phyloP scores from a whole-genome alignment of 2,888 invertebrate genomes.

The Magallana nippona region DNA sequence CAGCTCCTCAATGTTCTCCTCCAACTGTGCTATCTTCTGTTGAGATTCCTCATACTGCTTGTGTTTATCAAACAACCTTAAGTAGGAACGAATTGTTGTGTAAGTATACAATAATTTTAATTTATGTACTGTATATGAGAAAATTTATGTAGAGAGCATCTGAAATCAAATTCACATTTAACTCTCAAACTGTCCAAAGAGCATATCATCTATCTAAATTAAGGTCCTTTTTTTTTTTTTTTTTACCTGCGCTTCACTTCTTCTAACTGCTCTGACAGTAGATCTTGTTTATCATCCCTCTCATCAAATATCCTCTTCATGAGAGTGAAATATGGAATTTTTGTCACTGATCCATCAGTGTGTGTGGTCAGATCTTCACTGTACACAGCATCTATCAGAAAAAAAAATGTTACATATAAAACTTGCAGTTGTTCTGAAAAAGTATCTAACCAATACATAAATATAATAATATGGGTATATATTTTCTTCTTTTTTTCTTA shows the following conservation, averaged over 20 bases:
- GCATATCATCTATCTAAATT: neutral
- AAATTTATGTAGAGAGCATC: too few species aligned
- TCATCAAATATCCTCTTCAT: constrained; percentile 69
- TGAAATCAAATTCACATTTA: too few species aligned
- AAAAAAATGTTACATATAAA: neutral
- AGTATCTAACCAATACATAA: too few species aligned
- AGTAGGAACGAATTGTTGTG: too few species aligned
- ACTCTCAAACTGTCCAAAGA: too few species aligned
- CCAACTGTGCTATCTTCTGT: constrained; percentile 61
- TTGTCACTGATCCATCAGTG: constrained; percentile 62
- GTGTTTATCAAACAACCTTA: constrained; percentile 76
- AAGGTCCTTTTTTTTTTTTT: neutral
- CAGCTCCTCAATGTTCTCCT: constrained; percentile 65
- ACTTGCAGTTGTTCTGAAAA: neutral
- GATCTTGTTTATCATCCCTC: constrained; percentile 69
- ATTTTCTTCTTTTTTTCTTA: too few species aligned
- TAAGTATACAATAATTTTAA: too few species aligned
- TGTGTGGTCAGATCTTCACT: constrained; percentile 73
- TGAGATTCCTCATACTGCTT: constrained; percentile 71
- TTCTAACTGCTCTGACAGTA: constrained; percentile 73
- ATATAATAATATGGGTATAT: too few species aligned
- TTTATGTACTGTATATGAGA: too few species aligned
- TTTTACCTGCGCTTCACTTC: constrained; percentile 74
- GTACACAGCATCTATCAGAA: constrained; percentile 68
- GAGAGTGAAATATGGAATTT: constrained; percentile 75